Base-by-base conservation (phyloP, 2,888 invertebrate species). In the Zonitis immaculata region DNA sequence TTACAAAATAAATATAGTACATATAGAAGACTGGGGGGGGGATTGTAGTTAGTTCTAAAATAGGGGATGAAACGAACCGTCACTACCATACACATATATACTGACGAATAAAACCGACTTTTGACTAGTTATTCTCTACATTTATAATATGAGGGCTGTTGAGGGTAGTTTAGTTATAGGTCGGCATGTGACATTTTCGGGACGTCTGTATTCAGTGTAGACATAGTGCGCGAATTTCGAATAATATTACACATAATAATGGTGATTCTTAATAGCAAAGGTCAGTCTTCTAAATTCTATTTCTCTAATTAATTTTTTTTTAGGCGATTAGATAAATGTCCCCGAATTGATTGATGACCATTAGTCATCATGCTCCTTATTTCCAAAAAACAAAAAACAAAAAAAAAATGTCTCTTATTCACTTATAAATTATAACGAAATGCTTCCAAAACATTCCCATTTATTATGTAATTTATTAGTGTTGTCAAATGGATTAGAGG, bases 61-160 rank as follows among this genome's bases (percentile, higher is more conserved):
- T 61, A 64, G 63, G 60, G 60, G 62, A 58, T 60, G 16, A 18
- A 35, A 58, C 57, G 58, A 57, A 26, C 57, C 65, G 68, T 69
- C 69, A 68, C 63, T 55, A 64, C 67, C 68, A 69, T 32, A 32
- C 11, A 35, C 14, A 35, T 14, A 27, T 8, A 27, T 8, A 35
- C 8, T 8, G 9, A 35, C 35, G 35, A 35, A 16, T 35, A 8
- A 35, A 16, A 64, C 66, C 65, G 70, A 69, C 69, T 69, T 69
- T 69, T 67, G 65, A 64, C 65, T 64, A 59, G 64, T 57, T 63
- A n/a, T n/a, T n/a, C n/a, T n/a, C n/a, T n/a, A n/a, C n/a, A n/a
- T n/a, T n/a, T n/a, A n/a, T n/a, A n/a, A n/a, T 50, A 20, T 57
- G 63, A 62, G 64, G 70, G 67, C 65, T 65, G 52, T 16, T 44